phyloP scores from a whole-genome alignment of 2,888 invertebrate genomes.

The Dermolepida albohirtum region DNA sequence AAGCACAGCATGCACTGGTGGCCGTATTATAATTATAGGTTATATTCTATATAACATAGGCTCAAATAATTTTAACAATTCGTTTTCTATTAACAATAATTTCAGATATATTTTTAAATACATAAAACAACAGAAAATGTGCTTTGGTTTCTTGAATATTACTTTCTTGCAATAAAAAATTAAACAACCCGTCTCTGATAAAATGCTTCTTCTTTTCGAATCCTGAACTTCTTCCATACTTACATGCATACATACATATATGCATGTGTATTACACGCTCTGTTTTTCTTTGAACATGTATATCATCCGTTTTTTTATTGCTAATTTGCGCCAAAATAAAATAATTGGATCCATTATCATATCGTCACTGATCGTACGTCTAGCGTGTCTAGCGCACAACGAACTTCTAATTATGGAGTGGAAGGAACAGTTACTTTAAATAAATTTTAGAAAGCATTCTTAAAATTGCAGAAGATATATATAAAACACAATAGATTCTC shows the following conservation, averaged over 20 bases:
- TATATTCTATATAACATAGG: too few species aligned
- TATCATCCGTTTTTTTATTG: conserved; percentile 23
- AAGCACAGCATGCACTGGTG: too few species aligned
- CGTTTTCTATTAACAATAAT: too few species aligned
- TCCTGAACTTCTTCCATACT: not conserved
- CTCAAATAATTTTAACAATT: too few species aligned
- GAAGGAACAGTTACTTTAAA: conserved; percentile 9
- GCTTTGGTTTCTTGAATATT: too few species aligned
- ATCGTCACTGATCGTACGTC: conserved; percentile 15
- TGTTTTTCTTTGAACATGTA: conserved; percentile 29
- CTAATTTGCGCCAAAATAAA: conserved; percentile 40
- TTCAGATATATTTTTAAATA: too few species aligned
- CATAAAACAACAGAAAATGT: too few species aligned
- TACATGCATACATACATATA: not conserved
- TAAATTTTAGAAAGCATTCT: conserved; percentile 6
- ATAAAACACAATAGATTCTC: too few species aligned
- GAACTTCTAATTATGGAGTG: not conserved
- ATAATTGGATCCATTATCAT: conserved; percentile 33
- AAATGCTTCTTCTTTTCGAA: not conserved
- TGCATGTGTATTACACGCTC: conserved; percentile 36
- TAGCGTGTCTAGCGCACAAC: conserved; percentile 6
- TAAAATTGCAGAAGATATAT: not conserved
- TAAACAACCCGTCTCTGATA: too few species aligned
- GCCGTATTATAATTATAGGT: too few species aligned
- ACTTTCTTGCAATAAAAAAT: too few species aligned